Evolutionary conservation across 2,113 vertebrate species (phyloP).

Genomic region (Bubo bubo): DNA sequence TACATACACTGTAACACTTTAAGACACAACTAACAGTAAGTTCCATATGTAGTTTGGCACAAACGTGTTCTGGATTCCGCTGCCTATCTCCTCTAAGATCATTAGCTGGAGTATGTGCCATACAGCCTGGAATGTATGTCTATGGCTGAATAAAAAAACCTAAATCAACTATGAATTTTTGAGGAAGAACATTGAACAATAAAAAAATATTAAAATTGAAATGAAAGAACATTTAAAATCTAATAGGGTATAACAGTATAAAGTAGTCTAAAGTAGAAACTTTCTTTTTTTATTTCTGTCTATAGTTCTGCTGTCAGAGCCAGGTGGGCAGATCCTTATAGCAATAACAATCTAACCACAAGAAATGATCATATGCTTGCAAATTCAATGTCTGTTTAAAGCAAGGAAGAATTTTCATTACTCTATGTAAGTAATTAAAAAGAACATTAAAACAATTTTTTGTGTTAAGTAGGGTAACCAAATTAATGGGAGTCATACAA

Average conservation of each 20-base stretch:
- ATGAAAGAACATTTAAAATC: neutral
- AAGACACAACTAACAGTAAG: neutral
- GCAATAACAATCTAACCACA: neutral
- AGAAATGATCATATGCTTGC: neutral
- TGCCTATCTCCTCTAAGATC: neutral
- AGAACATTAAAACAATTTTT: neutral
- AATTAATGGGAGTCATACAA: slow-evolving; percentile 1
- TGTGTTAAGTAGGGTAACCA: neutral
- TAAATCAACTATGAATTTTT: neutral
- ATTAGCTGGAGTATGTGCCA: neutral
- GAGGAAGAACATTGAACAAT: neutral
- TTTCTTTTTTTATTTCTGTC: neutral
- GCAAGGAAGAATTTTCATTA: neutral
- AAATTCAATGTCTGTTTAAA: neutral
- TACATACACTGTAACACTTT: neutral
- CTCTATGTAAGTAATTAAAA: neutral
- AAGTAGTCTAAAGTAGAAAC: neutral
- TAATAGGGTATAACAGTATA: neutral
- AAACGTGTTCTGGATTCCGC: neutral
- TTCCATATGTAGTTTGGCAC: neutral
- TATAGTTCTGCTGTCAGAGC: neutral
- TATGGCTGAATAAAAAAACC: neutral
- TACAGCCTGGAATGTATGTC: neutral
- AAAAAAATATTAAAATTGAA: neutral
- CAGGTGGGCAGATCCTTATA: neutral